phyloP scores from a whole-genome alignment of 2,888 invertebrate species.

The Meganola albula region DNA sequence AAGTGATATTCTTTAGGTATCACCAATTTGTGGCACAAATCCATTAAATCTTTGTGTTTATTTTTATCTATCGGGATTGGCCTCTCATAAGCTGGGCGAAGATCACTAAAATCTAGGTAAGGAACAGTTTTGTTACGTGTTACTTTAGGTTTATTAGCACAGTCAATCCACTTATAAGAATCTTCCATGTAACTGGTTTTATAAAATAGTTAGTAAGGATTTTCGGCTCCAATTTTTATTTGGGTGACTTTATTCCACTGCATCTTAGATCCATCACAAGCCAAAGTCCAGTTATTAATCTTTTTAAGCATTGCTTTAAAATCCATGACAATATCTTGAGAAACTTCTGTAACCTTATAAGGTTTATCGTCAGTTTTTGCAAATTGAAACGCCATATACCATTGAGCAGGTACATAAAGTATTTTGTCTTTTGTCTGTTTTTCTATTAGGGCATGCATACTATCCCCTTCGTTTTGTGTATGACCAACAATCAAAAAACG shows the following conservation, averaged over 20 bases:
- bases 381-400: conserved; percentile 7
- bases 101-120: background rate
- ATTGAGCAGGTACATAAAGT: conserved; percentile 16
- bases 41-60: conserved; percentile 9
- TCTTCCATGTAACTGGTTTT: conserved; percentile 3
- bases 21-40: conserved; percentile 4
- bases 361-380: conserved; percentile 10
- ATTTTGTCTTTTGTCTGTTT: conserved; percentile 9
- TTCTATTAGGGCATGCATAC: conserved; percentile 24
- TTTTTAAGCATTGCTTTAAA: conserved; percentile 2
- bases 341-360: conserved; percentile 7
- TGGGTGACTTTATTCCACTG: conserved; percentile 6
- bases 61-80: conserved; percentile 7
- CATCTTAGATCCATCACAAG: conserved; percentile 6
- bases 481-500: conserved; percentile 28
- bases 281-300: conserved; percentile 2
- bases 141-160: conserved; percentile 5
- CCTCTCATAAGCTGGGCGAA: conserved; percentile 4
- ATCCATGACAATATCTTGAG: conserved; percentile 4
- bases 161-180: conserved; percentile 5
- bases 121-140: conserved; percentile 1
- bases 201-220: conserved; percentile 3
- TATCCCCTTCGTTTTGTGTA: conserved; percentile 31
- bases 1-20: conserved; percentile 7
- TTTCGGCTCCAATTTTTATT: conserved; percentile 6